phyloP scores from a whole-genome alignment of 2,797 vertebrate genomes.

The Clarias platycephalus region DNA sequence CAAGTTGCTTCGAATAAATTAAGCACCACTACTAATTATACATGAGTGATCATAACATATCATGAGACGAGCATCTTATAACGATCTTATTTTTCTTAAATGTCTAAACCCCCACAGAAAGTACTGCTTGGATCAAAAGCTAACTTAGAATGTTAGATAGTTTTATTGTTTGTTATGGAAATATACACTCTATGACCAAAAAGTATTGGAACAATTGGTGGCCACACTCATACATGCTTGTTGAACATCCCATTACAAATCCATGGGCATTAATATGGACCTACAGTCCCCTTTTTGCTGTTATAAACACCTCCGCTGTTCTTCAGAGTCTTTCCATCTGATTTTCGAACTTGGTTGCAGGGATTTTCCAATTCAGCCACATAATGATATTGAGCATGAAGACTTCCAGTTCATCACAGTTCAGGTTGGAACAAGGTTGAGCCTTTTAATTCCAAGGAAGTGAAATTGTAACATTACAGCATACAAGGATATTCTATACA shows the following conservation, averaged over 20 bases:
- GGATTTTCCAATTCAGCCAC: neutral
- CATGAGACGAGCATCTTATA: neutral
- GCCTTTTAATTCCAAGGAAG: no score
- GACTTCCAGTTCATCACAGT: neutral
- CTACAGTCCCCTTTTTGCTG: neutral
- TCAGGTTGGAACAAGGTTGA: no score
- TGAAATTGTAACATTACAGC: no score
- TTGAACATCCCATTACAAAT: neutral
- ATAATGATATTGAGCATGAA: neutral
- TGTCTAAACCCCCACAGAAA: neutral
- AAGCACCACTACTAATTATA: no score
- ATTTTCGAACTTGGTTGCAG: neutral
- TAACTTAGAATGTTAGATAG: neutral
- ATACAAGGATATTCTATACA: neutral
- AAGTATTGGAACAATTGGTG: neutral
- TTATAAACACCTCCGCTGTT: neutral
- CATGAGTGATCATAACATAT: neutral
- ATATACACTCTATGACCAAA: neutral
- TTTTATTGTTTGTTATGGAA: neutral
- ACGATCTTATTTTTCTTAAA: neutral
- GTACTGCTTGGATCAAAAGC: neutral
- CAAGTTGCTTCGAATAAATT: no score
- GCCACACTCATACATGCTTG: neutral
- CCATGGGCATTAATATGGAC: neutral
- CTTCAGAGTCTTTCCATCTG: neutral